phyloP scores from a whole-genome alignment of 2,888 invertebrate species.

The Dryococelus australis region DNA sequence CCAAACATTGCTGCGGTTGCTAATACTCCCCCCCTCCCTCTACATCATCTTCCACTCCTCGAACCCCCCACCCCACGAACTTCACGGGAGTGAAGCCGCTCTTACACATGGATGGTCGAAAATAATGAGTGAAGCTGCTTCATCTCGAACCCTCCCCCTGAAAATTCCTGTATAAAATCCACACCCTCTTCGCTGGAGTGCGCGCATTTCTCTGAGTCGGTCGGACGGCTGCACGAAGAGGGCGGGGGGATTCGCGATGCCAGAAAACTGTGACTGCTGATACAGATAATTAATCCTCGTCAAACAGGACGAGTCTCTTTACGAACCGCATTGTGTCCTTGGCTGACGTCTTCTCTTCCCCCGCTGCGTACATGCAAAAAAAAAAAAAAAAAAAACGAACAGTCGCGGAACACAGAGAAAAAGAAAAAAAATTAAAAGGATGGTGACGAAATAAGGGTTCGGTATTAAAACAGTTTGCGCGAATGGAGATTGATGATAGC shows the following conservation, averaged over 20 bases:
- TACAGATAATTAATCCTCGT: constrained; percentile 16
- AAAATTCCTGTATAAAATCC: not conserved
- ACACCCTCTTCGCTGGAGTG: not conserved
- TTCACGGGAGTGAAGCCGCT: not conserved
- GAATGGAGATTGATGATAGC: not conserved
- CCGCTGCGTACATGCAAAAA: not conserved
- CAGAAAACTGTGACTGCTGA: not conserved
- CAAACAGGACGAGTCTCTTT: not conserved
- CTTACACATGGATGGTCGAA: not conserved
- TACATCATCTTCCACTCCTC: not conserved
- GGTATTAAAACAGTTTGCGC: not conserved
- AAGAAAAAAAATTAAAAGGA: not conserved
- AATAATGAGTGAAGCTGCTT: not conserved
- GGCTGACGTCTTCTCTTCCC: not conserved
- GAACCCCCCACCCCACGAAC: not conserved
- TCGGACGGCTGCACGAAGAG: not conserved
- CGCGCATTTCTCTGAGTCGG: not conserved
- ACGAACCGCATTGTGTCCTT: not conserved
- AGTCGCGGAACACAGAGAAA: not conserved
- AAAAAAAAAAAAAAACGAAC: not conserved
- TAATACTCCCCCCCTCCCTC: not conserved
- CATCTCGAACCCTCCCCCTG: not conserved
- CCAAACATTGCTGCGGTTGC: too few relatives aligned
- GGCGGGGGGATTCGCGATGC: not conserved
- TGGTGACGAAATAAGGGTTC: not conserved